phyloP scores from a whole-genome alignment of 2,113 vertebrate species.

The Cynopterus brachyotis region DNA sequence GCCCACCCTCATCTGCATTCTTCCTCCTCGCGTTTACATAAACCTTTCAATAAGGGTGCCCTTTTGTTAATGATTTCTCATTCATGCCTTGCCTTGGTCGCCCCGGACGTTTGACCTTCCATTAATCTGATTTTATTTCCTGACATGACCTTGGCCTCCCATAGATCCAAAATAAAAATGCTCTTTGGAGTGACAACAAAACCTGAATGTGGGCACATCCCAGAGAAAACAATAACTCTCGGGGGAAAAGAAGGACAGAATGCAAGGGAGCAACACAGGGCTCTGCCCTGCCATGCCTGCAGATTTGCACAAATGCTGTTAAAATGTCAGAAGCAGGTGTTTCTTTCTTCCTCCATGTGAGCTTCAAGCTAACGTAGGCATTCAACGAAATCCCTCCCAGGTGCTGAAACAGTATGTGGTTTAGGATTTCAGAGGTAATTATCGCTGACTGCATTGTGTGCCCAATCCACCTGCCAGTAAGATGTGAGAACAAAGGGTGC shows the following conservation, averaged over 20 bases:
- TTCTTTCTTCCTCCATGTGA: slow-evolving; percentile 59
- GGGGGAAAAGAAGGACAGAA: background rate
- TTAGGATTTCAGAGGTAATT: slow-evolving; percentile 67
- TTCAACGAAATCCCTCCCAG: slow-evolving; percentile 71
- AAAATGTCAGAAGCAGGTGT: slow-evolving; percentile 71
- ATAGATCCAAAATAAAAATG: slow-evolving; percentile 27
- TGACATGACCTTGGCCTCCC: slow-evolving; percentile 53
- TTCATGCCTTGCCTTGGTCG: background rate
- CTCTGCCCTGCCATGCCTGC: background rate
- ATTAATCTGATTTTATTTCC: slow-evolving; percentile 66
- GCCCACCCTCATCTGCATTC: background rate
- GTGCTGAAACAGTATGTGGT: slow-evolving; percentile 57
- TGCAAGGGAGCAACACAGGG: background rate
- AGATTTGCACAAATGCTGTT: slow-evolving; percentile 4
- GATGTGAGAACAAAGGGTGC: background rate
- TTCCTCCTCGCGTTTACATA: background rate
- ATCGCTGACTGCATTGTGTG: slow-evolving; percentile 46
- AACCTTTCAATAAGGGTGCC: background rate
- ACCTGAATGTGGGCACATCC: background rate
- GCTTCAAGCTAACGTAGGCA: slow-evolving; percentile 62
- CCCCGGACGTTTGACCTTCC: slow-evolving; percentile 12
- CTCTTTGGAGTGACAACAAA: background rate
- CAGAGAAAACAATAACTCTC: background rate
- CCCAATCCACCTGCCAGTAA: slow-evolving; percentile 51
- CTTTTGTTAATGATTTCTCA: background rate